These are phyloP conservation scores for Anisognathus igniventris DNA, from an alignment of 2,797 vertebrate genomes.

Conservation along the genomic window DNA sequence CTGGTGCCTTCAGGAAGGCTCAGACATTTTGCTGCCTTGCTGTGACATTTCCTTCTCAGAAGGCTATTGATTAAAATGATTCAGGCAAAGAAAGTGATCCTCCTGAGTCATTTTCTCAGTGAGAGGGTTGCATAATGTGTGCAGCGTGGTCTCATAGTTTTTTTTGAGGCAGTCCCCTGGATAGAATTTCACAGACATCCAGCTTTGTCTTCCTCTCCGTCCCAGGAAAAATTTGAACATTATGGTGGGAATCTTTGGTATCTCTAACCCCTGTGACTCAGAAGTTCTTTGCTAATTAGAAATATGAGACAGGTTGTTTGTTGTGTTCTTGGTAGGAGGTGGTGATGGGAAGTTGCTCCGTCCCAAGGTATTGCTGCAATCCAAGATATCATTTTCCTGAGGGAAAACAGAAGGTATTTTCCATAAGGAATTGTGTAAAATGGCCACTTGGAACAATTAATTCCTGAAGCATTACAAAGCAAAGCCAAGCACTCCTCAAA, in stretches of 20 bases:
- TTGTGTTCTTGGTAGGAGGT: neutral
- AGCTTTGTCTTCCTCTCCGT: neutral
- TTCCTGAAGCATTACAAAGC: neutral
- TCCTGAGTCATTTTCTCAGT: conserved; percentile 58
- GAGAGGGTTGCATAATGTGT: conserved; percentile 12
- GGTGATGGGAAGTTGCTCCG: neutral
- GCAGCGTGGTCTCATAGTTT: neutral
- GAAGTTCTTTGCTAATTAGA: neutral
- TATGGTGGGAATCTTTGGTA: neutral
- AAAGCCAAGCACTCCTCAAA: neutral
- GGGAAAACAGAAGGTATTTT: neutral
- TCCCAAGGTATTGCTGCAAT: neutral
- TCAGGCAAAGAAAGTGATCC: conserved; percentile 47
- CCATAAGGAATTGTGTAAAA: neutral
- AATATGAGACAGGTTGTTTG: neutral
- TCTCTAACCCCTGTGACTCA: neutral
- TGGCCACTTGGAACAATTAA: neutral
- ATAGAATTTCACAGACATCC: neutral
- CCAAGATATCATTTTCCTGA: neutral
- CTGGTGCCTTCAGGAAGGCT: conserved; percentile 8
- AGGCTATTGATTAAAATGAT: conserved; percentile 62
- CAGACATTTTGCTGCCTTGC: conserved; percentile 26
- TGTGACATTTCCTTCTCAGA: conserved; percentile 50
- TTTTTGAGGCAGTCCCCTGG: neutral
- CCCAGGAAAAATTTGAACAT: neutral